A percentile compares a stretch with the other conserved stretches of the same genome.
Evolutionary conservation across 2,113 vertebrate species (phyloP).

Genomic region (Microtus ochrogaster): DNA sequence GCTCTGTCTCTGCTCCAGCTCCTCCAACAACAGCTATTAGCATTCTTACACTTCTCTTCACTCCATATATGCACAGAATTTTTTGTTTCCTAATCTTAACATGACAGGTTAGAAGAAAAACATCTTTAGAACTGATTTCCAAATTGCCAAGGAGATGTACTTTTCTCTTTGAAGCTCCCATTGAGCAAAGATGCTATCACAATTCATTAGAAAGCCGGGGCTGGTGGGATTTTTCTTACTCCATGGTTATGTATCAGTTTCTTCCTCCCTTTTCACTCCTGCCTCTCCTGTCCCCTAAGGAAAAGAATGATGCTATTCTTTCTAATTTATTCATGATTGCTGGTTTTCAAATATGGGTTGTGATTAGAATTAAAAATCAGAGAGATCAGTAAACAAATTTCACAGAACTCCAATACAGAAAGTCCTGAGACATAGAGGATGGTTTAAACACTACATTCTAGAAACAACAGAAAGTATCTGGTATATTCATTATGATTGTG

Average conservation of each 20-base stretch:
- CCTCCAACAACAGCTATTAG: neutral
- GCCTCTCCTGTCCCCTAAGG: neutral
- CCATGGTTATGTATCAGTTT: neutral
- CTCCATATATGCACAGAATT: neutral
- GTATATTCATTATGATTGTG: neutral
- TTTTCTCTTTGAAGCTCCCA: slow-evolving; percentile 22
- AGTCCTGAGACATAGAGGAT: neutral
- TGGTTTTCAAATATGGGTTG: neutral
- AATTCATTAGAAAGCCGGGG: neutral
- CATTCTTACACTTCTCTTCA: neutral
- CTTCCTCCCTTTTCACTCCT: neutral
- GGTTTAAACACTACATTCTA: neutral
- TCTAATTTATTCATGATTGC: neutral
- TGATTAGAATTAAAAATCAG: slow-evolving; percentile 18
- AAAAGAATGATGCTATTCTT: neutral
- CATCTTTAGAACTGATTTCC: neutral
- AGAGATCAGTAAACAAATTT: neutral
- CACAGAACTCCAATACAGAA: neutral
- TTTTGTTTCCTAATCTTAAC: neutral
- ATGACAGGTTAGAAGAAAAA: slow-evolving; percentile 4
- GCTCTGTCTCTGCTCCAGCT: neutral
- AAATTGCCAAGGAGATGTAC: neutral
- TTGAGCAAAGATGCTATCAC: slow-evolving; percentile 1
- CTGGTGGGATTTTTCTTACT: neutral
- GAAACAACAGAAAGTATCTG: neutral